Evolutionary conservation across 1,140 invertebrate species (phyloP), one percentile per base, ranked within the genome.

Genomic region (Chionoecetes opilio): DNA sequence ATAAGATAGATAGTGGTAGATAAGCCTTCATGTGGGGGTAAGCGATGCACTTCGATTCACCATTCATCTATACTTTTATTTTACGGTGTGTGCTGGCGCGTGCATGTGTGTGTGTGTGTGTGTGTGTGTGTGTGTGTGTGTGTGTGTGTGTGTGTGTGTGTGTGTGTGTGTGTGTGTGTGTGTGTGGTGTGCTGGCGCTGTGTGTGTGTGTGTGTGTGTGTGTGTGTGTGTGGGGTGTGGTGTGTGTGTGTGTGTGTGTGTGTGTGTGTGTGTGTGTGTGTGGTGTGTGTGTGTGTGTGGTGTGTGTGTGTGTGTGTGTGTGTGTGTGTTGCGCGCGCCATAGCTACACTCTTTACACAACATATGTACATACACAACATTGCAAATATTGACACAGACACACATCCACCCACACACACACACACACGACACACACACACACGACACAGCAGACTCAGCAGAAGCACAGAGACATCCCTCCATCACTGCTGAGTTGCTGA

Each of bases 401-500:
- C 63, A n/a, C 63, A 75, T 26, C 26, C n/a, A n/a, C 63, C 26
- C 63, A n/a, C 63, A 75, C 63, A 75, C 63, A 75, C 53, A 63
- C 53, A 63, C 53, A 63, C 53, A 63, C 53, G n/a, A n/a, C n/a
- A 63, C 53, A 63, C 53, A 75, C 63, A 75, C 63, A 75, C 63
- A 75, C 63, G 63, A 75, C 63, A 75, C 63, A 75, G 63, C 63
- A 75, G 63, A n/a, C 63, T 75, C 63, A 75, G 63, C 63, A 75
- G 63, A 75, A 75, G 63, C 63, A 75, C 63, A 75, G 63, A 75
- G 63, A 75, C 63, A 75, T 75, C n/a, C 63, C 26, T n/a, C 63
- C 63, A n/a, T 75, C 63, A 75, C 63, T 75, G 63, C 63, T n/a
- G 63, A 75, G 63, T 75, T 75, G 63, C 63, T 75, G 63, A 75